Conservation (phyloP, 2,888 invertebrate species). For the Apamea anceps region DNA sequence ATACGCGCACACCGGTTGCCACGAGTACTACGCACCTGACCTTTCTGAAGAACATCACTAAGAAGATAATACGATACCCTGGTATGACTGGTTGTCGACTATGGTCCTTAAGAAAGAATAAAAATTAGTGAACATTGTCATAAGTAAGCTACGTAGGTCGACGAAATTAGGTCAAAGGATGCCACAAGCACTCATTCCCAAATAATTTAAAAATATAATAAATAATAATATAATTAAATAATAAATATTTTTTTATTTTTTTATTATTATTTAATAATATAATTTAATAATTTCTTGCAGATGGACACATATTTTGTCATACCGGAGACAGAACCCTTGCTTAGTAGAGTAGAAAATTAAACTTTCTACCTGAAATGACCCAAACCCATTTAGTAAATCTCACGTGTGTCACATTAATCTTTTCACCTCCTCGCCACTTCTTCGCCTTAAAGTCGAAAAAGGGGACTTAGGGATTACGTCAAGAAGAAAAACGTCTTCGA, state of each 20-base stretch:
- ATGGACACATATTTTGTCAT: not conserved
- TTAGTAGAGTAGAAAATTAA: conserved; percentile 21
- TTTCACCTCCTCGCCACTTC: not conserved
- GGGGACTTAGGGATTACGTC: not conserved
- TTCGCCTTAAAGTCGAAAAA: not conserved
- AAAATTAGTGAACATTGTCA: not conserved
- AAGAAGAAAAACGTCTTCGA: not conserved
- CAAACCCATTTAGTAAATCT: not conserved
- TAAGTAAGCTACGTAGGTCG: not conserved
- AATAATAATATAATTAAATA: no score
- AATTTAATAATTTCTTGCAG: no score
- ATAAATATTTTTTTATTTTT: no score
- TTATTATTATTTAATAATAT: no score
- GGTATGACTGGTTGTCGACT: not conserved
- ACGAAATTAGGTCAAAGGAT: not conserved
- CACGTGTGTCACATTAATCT: not conserved
- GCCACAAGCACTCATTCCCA: not conserved
- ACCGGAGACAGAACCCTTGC: not conserved
- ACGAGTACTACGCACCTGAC: not conserved
- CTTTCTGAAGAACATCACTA: not conserved
- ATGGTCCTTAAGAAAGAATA: not conserved
- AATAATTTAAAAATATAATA: no score
- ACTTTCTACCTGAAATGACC: conserved; percentile 22
- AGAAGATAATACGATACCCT: not conserved
- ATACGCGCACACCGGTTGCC: not conserved